phyloP scores from a whole-genome alignment of 2,797 vertebrate genomes.

The Ctenosaura bakeri region DNA sequence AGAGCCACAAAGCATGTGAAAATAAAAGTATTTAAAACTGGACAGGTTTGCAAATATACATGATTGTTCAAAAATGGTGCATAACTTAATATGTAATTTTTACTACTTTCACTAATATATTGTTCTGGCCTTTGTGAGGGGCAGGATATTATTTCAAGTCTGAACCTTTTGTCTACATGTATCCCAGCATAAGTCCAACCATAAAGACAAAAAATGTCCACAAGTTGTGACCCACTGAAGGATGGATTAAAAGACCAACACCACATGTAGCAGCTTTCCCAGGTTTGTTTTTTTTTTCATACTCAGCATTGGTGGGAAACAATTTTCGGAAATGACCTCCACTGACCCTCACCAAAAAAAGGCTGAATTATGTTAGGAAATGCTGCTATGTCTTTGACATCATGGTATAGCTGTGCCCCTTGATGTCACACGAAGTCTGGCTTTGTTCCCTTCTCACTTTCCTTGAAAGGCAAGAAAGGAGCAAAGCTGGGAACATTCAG shows the following conservation, averaged over 20 bases:
- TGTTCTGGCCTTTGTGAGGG: background rate
- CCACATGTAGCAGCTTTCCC: background rate
- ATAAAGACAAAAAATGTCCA: background rate
- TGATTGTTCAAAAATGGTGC: background rate
- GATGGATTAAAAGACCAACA: background rate
- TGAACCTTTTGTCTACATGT: background rate
- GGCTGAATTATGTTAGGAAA: too few species aligned
- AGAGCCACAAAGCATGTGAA: background rate
- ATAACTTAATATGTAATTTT: background rate
- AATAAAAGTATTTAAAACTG: background rate
- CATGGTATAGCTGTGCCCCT: too few species aligned
- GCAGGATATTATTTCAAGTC: background rate
- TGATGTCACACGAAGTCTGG: too few species aligned
- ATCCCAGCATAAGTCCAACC: background rate
- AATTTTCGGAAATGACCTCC: too few species aligned
- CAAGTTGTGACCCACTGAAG: too few species aligned
- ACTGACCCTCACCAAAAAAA: too few species aligned
- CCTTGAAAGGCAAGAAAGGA: background rate
- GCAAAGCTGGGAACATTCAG: background rate
- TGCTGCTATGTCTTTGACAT: too few species aligned
- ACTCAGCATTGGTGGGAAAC: too few species aligned
- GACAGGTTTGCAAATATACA: background rate
- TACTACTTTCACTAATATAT: background rate
- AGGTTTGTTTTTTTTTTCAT: background rate
- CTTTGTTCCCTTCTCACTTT: background rate